phyloP scores from a whole-genome alignment of 2,888 invertebrate genomes.

The Notocelia uddmanniana region DNA sequence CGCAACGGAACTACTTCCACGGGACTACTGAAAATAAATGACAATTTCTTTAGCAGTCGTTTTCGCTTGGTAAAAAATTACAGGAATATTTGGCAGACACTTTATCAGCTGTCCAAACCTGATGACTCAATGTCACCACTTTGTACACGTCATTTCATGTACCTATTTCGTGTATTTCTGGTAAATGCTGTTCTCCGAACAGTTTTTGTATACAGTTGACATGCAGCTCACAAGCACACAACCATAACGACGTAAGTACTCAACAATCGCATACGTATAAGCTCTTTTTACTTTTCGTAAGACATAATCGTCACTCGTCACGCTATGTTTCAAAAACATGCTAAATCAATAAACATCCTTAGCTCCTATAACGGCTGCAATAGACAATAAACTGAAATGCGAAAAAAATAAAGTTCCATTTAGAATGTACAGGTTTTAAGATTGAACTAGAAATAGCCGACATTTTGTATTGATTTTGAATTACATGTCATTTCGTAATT shows the following conservation, averaged over 20 bases:
- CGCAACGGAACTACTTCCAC: too few species aligned
- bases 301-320: background rate
- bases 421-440: background rate
- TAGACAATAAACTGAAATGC: background rate
- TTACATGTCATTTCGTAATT: conserved; percentile 5
- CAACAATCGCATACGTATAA: background rate
- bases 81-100: too few species aligned
- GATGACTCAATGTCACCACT: too few species aligned
- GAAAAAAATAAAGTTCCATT: background rate
- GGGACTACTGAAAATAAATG: too few species aligned
- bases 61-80: too few species aligned
- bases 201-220: background rate
- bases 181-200: background rate
- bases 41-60: too few species aligned
- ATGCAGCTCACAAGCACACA: background rate
- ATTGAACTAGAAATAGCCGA: background rate
- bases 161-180: too few species aligned
- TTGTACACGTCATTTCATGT: too few species aligned
- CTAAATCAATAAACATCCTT: background rate
- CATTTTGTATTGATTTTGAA: conserved; percentile 10
- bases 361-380: background rate
- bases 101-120: too few species aligned
- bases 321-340: background rate
- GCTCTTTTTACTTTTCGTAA: background rate
- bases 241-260: background rate